Base-by-base conservation (phyloP, 2,888 invertebrate species). In the Syrphus vitripennis region DNA sequence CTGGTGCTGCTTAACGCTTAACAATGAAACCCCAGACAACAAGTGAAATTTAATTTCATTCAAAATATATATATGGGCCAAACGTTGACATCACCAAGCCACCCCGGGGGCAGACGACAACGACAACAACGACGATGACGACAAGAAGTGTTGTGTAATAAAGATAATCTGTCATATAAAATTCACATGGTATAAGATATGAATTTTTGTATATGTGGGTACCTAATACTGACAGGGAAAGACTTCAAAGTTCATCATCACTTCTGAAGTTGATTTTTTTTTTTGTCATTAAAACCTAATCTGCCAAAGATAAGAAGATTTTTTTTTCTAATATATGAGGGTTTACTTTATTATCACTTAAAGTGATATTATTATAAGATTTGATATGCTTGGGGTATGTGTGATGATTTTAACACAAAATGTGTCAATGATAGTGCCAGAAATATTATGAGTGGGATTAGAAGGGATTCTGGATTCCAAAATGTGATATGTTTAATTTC, bases 41-140 rank as follows among this genome's bases (percentile, higher is more conserved):
- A 67, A 67, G 50, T 50, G 34, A 67, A 67, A 67, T 67, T 31
- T 24, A 50, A 67, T 34, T 50, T 67, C 19, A 29, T 10, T 29
- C 37, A 78, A 48, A n/a, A n/a, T n/a, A n/a, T n/a, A n/a, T 55
- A 53, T 65, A 31, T 72, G 59, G 74, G 29, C 37, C 74, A 59
- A 59, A 50, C 29, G 53, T 75, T 81, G 70, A 81, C 55, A 57
- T 63, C 16, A 12, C 14, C 34, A 63, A 12, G n/a, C 31, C 48
- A 4, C 31, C 9, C n/a, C 3, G 14, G 57, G 59, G 10, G 29
- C 21, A 19, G 0, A 21, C 7, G 4, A 21, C 48, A 10, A 21
- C 2, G 21, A 48, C 48, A 6, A 19, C 4, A 19, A 19, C 45
- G 19, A 19, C 48, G 10, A 19, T 24, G 14, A 21, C 21, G 34